phyloP scores from a whole-genome alignment of 2,113 vertebrate species.

The Tachysurus vachellii region DNA sequence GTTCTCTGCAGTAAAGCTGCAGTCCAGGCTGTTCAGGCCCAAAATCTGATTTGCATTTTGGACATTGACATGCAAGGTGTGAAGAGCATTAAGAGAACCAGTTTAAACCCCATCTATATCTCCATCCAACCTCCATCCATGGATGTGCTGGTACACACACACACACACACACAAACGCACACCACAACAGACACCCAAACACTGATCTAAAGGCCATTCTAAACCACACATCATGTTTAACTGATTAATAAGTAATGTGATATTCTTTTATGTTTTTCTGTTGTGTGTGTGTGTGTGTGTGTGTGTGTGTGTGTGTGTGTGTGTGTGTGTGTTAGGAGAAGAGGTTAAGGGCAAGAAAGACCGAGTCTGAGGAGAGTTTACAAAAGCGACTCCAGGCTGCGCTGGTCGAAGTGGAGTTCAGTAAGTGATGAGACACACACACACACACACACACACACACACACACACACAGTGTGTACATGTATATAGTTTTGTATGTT shows the following conservation, averaged over 20 bases:
- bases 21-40: constrained; percentile 84
- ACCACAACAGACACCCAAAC: not conserved
- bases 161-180: not conserved
- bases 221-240: not conserved
- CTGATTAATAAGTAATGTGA: not conserved
- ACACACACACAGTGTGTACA: too few species aligned
- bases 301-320: not conserved
- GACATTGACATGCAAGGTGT: constrained; percentile 97
- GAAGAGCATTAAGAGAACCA: constrained; percentile 87
- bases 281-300: not conserved
- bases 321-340: constrained; percentile 76
- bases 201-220: not conserved
- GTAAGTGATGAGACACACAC: constrained; percentile 74
- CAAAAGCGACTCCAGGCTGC: constrained; percentile 82
- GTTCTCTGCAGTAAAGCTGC: constrained; percentile 80
- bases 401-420: constrained; percentile 80
- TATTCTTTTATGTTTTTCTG: not conserved
- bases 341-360: constrained; percentile 84
- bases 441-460: not conserved
- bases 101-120: constrained; percentile 89
- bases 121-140: constrained; percentile 89
- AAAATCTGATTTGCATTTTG: constrained; percentile 93
- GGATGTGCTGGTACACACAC: constrained; percentile 75
- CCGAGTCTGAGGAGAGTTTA: constrained; percentile 89
- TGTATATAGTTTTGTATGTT: not conserved